Evolutionary conservation across 1,140 invertebrate species (phyloP), one percentile per base, ranked within the genome.

Genomic region (Streblospio benedicti): DNA sequence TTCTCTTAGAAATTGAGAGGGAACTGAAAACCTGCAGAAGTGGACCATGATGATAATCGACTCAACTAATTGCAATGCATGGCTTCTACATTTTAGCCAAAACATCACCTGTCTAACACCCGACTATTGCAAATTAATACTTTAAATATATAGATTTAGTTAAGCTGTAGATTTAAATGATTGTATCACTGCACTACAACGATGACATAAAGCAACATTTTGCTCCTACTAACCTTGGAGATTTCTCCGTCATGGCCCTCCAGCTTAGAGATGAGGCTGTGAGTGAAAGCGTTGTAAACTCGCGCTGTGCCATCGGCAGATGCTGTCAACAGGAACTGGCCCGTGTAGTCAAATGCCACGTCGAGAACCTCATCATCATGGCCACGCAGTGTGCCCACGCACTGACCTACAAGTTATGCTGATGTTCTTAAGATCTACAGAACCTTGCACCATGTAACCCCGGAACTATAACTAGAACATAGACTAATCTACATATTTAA

Each of bases 281-380:
- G 83, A 59, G 80, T 79, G 23, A 62, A 69, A 1, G 85, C 76
- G 67, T 86, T 82, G 81, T 86, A 89, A 31, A 88, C 79, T 25
- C 84, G 75, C 0, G 85, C 86, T 0, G 85, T 86, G 35, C 82
- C 82, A 70, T 89, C 87, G 57, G 84, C 85, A 32, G 86, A 87
- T 0, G 84, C 83, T 1, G 86, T 87, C 4, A 87, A 83, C 69
- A 90, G 74, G 53, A 81, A 80, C 60, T 83, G 81, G 0, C 86
- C 86, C 0, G 81, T 83, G 67, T 81, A 85, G 76, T 89, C 85
- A 72, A 89, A 87, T 43, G 83, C 79, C 5, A 89, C 80, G 71
- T 89, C 87, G 20, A 89, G 71, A 18, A 90, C 86, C 74, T 89
- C 88, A 71, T 89, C 86, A 16, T 82, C 82, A 67, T 89, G 87